phyloP scores from a whole-genome alignment of 2,888 invertebrate species.

The Harpalus rufipes region DNA sequence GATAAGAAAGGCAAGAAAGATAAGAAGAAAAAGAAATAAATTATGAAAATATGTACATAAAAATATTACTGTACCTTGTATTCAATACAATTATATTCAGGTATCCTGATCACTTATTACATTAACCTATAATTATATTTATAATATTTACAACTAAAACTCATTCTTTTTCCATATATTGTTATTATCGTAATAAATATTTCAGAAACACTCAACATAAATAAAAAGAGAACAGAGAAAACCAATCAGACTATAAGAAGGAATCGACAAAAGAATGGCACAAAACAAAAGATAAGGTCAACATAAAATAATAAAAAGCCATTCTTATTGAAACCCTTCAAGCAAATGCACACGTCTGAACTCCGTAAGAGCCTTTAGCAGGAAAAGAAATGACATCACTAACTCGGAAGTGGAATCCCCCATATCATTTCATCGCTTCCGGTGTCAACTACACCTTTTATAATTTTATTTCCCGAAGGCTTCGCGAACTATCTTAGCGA shows the following conservation, averaged over 20 bases:
- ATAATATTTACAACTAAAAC: no score
- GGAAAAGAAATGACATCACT: constrained; percentile 6
- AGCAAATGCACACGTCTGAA: constrained; percentile 29
- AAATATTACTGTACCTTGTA: no score
- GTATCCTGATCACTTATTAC: no score
- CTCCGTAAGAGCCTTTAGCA: constrained; percentile 5
- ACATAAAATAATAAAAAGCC: constrained; percentile 46
- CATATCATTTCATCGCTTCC: constrained; percentile 1
- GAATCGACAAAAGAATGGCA: constrained; percentile 40
- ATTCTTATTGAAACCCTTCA: constrained; percentile 49
- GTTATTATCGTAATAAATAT: constrained; percentile 25
- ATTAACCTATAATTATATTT: no score
- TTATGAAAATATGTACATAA: no score
- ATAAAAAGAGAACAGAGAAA: constrained; percentile 8
- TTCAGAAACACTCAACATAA: constrained; percentile 10
- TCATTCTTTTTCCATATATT: no score
- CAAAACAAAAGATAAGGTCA: constrained; percentile 54
- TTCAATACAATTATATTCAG: no score
- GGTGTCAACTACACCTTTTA: constrained; percentile 29
- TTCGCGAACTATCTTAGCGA: constrained; percentile 28
- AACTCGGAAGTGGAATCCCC: constrained; percentile 12
- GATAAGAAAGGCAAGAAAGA: constrained; percentile 19
- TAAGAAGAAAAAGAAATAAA: constrained; percentile 2
- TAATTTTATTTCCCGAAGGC: constrained; percentile 41
- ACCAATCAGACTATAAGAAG: constrained; percentile 15